phyloP scores from a whole-genome alignment of 2,797 vertebrate species.

The Microctenopoma stevenorrisi region DNA sequence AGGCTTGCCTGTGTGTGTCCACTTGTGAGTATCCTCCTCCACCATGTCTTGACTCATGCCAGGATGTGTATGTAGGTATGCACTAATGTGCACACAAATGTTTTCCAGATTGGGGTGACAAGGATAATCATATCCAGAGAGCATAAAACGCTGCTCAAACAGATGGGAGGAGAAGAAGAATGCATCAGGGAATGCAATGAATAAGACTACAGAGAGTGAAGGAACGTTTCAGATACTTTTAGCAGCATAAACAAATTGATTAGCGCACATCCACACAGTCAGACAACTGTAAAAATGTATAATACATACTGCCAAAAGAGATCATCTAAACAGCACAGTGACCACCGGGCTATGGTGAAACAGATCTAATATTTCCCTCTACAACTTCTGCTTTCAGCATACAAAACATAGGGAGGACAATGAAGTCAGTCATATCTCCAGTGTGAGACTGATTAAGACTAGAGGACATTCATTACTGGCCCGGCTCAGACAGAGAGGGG shows the following conservation, averaged over 20 bases:
- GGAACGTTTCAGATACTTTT: conserved; percentile 1
- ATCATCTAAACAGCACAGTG: background rate
- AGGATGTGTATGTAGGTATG: conserved; percentile 44
- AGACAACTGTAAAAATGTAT: conserved; percentile 9
- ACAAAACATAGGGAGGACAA: conserved; percentile 68
- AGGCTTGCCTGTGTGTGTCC: conserved; percentile 20
- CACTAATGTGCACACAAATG: conserved; percentile 67
- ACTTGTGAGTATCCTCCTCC: conserved; percentile 30
- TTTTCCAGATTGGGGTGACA: conserved; percentile 75
- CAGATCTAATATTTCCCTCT: conserved; percentile 67
- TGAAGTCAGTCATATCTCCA: conserved; percentile 77
- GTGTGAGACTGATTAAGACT: conserved; percentile 77
- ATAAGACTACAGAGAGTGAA: conserved; percentile 1
- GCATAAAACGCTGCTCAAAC: conserved; percentile 27
- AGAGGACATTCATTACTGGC: conserved; percentile 77
- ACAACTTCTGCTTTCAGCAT: conserved; percentile 48
- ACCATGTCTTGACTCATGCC: conserved; percentile 18
- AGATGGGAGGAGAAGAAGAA: conserved; percentile 55
- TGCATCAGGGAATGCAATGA: conserved; percentile 32
- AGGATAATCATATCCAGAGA: conserved; percentile 76
- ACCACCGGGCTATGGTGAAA: conserved; percentile 39
- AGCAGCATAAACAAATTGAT: conserved; percentile 18
- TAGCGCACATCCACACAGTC: background rate
- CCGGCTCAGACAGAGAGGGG: conserved; percentile 76
- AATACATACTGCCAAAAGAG: background rate